Evolutionary conservation across 1,140 invertebrate species (phyloP).

Genomic region (Globodera rostochiensis): DNA sequence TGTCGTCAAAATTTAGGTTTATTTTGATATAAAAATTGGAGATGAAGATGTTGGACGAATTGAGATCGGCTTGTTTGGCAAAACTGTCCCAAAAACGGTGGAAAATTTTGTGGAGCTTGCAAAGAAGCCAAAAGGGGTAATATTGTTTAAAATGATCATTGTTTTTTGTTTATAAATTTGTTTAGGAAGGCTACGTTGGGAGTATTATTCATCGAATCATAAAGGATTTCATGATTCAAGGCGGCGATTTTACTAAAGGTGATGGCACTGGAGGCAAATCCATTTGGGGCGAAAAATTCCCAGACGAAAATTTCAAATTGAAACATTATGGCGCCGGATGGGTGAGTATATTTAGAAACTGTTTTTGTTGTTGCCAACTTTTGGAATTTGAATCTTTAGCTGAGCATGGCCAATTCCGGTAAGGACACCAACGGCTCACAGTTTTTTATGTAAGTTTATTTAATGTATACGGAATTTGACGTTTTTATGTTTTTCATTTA

Average conservation of each 20-base stretch:
- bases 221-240: conserved; percentile 69
- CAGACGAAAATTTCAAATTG: conserved; percentile 91
- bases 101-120: conserved; percentile 82
- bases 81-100: conserved; percentile 85
- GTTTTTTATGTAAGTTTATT: conserved; percentile 85
- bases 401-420: conserved; percentile 93
- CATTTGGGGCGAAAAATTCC: conserved; percentile 82
- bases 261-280: conserved; percentile 76
- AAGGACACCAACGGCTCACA: conserved; percentile 75
- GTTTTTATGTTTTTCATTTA: conserved; percentile 74
- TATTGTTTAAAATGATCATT: neutral
- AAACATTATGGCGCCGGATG: conserved; percentile 85
- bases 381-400: conserved; percentile 68
- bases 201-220: conserved; percentile 69
- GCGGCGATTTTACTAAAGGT: conserved; percentile 67
- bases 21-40: conserved; percentile 83
- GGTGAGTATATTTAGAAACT: conserved; percentile 70
- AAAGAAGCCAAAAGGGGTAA: conserved; percentile 57
- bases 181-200: conserved; percentile 62
- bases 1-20: conserved; percentile 72
- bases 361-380: conserved; percentile 68
- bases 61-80: conserved; percentile 89
- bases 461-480: conserved; percentile 5
- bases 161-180: conserved; percentile 20
- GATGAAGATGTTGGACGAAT: conserved; percentile 79